A percentile compares a stretch with the other conserved stretches of the same genome.
phyloP scores from a whole-genome alignment of 2,113 vertebrate species.

The Rhizomys pruinosus region DNA sequence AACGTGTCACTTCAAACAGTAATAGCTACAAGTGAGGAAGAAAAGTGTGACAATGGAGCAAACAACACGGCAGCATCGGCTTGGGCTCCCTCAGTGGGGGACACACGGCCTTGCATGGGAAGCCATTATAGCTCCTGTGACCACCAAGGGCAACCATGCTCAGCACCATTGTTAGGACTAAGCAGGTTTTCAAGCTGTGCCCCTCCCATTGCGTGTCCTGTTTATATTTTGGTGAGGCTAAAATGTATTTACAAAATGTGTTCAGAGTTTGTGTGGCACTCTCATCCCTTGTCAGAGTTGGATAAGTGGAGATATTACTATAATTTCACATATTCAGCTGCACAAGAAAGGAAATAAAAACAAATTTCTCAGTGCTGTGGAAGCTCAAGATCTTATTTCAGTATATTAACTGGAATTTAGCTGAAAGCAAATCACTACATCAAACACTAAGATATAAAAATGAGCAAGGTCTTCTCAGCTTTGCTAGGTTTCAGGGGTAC shows the following conservation, averaged over 20 bases:
- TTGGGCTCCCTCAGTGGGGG: not conserved
- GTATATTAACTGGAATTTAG: constrained; percentile 4
- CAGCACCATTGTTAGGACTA: not conserved
- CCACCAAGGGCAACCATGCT: not conserved
- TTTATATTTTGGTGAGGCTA: not conserved
- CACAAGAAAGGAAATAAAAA: constrained; percentile 37
- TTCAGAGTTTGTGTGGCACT: not conserved
- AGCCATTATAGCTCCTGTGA: not conserved
- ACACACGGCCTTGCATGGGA: not conserved
- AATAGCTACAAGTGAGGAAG: not conserved
- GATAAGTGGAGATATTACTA: not conserved
- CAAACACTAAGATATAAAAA: not conserved
- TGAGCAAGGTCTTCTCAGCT: not conserved
- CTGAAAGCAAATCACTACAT: not conserved
- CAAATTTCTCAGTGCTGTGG: not conserved
- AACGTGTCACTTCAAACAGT: not conserved
- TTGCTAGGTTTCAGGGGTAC: not conserved
- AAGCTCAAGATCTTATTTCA: not conserved
- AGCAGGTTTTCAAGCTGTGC: not conserved
- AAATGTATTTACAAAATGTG: not conserved
- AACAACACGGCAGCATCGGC: not conserved
- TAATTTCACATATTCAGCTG: constrained; percentile 40
- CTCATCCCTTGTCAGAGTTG: not conserved
- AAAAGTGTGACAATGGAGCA: not conserved
- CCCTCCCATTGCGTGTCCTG: not conserved